These are phyloP conservation scores for Psophia crepitans DNA, from an alignment of 2,113 vertebrate species.

Conservation along the genomic window DNA sequence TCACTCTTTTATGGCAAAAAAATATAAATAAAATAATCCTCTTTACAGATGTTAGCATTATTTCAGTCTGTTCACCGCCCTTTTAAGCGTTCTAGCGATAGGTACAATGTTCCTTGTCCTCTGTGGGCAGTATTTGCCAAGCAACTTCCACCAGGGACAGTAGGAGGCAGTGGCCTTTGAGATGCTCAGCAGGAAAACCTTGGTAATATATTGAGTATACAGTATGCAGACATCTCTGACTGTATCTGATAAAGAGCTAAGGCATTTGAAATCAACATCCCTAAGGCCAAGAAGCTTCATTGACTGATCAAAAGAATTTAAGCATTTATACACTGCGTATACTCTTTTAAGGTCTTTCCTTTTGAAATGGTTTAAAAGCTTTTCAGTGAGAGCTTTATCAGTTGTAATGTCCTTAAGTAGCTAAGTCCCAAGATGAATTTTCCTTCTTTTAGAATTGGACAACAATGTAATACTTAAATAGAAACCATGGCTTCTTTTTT, in stretches of 20 bases:
- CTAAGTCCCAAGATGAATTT: background rate
- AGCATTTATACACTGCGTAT: too few relatives aligned
- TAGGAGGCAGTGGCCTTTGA: background rate
- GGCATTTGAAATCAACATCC: background rate
- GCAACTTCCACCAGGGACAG: background rate
- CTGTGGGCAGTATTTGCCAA: background rate
- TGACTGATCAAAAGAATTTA: background rate
- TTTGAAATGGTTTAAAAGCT: background rate
- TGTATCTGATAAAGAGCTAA: background rate
- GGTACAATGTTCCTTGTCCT: background rate
- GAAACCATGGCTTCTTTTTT: background rate
- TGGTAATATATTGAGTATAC: background rate
- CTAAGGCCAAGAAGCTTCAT: background rate
- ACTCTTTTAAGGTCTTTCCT: background rate
- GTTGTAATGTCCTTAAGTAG: background rate
- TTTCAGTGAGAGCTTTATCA: background rate
- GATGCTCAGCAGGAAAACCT: background rate
- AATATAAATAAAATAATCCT: background rate
- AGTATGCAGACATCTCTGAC: background rate
- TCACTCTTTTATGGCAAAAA: background rate
- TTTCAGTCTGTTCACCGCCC: background rate
- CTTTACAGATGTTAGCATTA: background rate
- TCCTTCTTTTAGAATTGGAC: background rate
- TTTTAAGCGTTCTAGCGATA: background rate
- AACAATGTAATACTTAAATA: background rate